Evolutionary conservation across 2,113 vertebrate species (phyloP), one percentile per base, ranked within the genome.

Genomic region (Psammodynastes pulverulentus): DNA sequence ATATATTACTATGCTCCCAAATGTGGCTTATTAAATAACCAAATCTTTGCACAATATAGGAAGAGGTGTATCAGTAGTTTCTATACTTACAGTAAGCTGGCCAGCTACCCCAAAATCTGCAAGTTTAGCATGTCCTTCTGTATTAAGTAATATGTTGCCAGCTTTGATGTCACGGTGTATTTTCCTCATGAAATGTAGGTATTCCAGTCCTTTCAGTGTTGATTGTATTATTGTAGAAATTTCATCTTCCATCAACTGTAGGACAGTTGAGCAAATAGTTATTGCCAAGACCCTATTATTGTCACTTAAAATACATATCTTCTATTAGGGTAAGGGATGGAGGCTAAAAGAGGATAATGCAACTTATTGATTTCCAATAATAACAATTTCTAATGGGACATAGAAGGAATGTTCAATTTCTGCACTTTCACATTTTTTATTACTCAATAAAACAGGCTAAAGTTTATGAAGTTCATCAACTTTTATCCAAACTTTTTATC

Each of bases 141-240:
- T 96, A 95, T 98, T 99, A 51, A 99, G 97, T 96, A 99, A 97
- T 97, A 99, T 99, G 96, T 99, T 99, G 46, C 99, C 99, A 9
- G 99, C 99, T 94, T 99, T 99, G 95, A 99, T 99, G 96, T 99
- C 99, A 92, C 99, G 97, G 96, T 99, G 99, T 97, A 99, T 99
- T 97, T 99, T 99, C 95, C 98, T 98, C 99, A 99, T 99, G 95
- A 99, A 99, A 98, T 99, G 99, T 94, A 99, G 98, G 94, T 99
- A 99, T 95, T 99, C 99, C 0, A 99, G 94, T 84, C 99, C 99
- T 88, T 99, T 99, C 94, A 99, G 97, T 0, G 99, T 99, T 0
- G 98, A 98, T 0, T 99, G 98, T 56, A 99, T 91, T 96, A 99
- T 98, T 85, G 98, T 97, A 91, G 98, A 97, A 17, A 99, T 99